Base-by-base conservation (phyloP, 1,140 invertebrate genomes). In the Bathynomus jamesi region DNA sequence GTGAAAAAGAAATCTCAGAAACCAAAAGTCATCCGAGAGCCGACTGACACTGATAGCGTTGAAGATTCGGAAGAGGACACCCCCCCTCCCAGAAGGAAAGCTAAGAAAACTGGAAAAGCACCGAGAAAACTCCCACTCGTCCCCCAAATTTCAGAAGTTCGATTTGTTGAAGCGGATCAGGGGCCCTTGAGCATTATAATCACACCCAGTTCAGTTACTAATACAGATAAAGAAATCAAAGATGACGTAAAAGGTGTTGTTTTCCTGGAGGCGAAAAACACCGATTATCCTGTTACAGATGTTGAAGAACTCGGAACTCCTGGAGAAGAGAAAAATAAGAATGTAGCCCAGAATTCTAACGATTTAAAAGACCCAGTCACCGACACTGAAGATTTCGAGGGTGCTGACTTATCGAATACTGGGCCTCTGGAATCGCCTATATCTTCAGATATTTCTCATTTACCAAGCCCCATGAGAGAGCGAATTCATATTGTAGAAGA, bases 401-500 rank as follows among this genome's bases (percentile, higher is more conserved):
- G 70, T 61, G 69, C 69, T 28, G 63, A 67, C 24, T 29, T 28
- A 24, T 69, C 69, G 17, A 30, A 68, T 21, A 60, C 30, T 67
- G 25, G 75, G 21, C 75, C 75, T 11, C n/a, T n/a, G n/a, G 69
- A 28, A 25, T 74, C 72, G 27, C 75, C 75, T 21, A 29, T 77
- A n/a, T 72, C 75, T 28, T 72, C 72, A 25, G 32, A 77, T 65
- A 21, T 70, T 53, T 65, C 67, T 40, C 66, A 73, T 21, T 31
- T 77, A 8, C 40, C 61, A 25, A 77, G 75, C 30, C 75, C 75
- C n/a, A 77, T 72, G 40, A 30, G 75, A 40, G 72, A 77, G 63
- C 13, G 67, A 11, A 71, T 77, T 32, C 70, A 77, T 27, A 77
- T 77, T 11, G 73, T 73, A 66, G 75, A 77, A 69, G 75, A 77